Conservation (phyloP, 1,140 invertebrate species). For the Aphelinus certus region DNA sequence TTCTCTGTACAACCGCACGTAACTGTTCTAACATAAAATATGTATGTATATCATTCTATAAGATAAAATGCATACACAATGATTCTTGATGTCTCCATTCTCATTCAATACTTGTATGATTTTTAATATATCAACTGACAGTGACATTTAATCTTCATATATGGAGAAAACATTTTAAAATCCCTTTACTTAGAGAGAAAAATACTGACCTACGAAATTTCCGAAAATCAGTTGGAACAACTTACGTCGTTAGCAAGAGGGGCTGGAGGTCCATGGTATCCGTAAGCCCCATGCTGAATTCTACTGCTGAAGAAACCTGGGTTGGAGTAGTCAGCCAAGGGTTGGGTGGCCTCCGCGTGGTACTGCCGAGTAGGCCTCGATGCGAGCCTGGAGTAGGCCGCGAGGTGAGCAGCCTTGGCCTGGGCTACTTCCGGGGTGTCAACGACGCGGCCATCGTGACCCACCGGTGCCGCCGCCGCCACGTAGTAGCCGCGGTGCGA, state of each 20-base stretch:
- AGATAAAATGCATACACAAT: too few species aligned
- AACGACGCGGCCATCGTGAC: conserved; percentile 61
- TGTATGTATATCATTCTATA: too few species aligned
- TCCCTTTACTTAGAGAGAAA: too few species aligned
- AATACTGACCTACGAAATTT: too few species aligned
- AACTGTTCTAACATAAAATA: too few species aligned
- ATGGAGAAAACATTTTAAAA: too few species aligned
- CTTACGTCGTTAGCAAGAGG: conserved; percentile 47
- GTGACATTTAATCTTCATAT: too few species aligned
- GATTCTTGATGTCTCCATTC: too few species aligned
- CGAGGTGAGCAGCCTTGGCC: conserved; percentile 68
- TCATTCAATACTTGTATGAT: too few species aligned
- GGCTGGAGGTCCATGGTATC: conserved; percentile 47
- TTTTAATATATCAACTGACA: too few species aligned
- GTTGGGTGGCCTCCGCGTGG: neutral
- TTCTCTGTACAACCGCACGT: too few species aligned
- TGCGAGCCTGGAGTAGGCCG: conserved; percentile 52
- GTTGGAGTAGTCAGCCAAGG: conserved; percentile 33
- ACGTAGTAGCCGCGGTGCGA: conserved; percentile 15
- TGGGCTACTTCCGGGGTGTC: conserved; percentile 64
- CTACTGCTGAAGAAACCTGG: conserved; percentile 45
- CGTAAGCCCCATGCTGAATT: conserved; percentile 43
- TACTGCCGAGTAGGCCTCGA: conserved; percentile 37
- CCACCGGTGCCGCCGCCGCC: conserved; percentile 60
- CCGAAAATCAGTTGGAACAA: neutral